Evolutionary conservation across 2,113 vertebrate genomes (phyloP).

Genomic region (Ammodytes dubius): DNA sequence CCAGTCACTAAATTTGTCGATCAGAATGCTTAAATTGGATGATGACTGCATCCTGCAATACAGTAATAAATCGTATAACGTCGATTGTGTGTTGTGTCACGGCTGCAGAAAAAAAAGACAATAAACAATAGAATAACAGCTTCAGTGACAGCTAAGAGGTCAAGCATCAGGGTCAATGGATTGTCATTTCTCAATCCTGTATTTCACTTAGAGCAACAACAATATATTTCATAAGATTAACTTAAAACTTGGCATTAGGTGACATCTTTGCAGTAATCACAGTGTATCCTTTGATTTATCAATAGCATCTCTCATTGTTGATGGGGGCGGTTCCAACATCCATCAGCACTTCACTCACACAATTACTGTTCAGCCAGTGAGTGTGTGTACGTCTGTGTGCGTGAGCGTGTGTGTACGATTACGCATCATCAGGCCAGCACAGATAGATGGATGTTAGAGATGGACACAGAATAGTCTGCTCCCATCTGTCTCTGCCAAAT

Average conservation of each 20-base stretch:
- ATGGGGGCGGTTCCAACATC: slow-evolving; percentile 58
- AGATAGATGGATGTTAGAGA: slow-evolving; percentile 64
- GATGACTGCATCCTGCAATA: not conserved
- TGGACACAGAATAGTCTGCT: slow-evolving; percentile 41
- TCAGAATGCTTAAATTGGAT: not conserved
- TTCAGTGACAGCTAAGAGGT: slow-evolving; percentile 35
- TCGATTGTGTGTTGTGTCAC: not conserved
- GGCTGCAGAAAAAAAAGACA: slow-evolving; percentile 15
- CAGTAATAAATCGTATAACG: not conserved
- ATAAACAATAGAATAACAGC: slow-evolving; percentile 16
- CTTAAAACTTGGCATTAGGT: slow-evolving; percentile 39
- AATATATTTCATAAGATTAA: slow-evolving; percentile 51
- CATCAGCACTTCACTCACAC: slow-evolving; percentile 67
- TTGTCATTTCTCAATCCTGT: slow-evolving; percentile 59
- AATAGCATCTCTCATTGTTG: slow-evolving; percentile 57
- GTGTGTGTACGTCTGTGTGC: slow-evolving; percentile 24
- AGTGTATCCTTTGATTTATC: slow-evolving; percentile 63
- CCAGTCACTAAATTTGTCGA: not conserved
- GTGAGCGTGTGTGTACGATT: slow-evolving; percentile 21
- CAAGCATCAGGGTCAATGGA: slow-evolving; percentile 37
- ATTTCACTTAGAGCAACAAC: slow-evolving; percentile 7
- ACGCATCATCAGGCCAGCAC: slow-evolving; percentile 37
- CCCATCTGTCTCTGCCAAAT: slow-evolving; percentile 71
- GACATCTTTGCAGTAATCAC: slow-evolving; percentile 59
- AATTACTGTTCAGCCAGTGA: slow-evolving; percentile 53